Base-by-base conservation (phyloP, 2,113 vertebrate genomes). In the Labrus mixtus region DNA sequence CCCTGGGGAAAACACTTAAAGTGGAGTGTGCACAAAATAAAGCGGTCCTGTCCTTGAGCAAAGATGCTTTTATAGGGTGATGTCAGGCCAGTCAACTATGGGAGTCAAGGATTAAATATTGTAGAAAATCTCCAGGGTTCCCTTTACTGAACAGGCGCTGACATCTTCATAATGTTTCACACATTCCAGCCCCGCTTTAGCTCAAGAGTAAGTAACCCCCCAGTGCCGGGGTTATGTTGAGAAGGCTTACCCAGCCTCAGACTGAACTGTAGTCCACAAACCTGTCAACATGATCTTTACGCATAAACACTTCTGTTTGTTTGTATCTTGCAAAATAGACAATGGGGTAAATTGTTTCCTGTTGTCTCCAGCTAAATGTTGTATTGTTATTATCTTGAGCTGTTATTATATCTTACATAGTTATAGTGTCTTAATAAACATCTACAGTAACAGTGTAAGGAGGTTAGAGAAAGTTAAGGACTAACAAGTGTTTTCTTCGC, bases 141-240 rank as follows among this genome's bases (percentile, higher is more conserved):
- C 3, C 45, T 10, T 15, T 37, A 36, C 79, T 82, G 70, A 84
- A 62, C 25, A 61, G 67, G 84, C 73, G 84, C 73, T 70, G 86
- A 91, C 79, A 85, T 90, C 81, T 81, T 81, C 56, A 39, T 75
- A 83, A 83, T 67, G 66, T 86, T 88, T 84, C 77, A 83, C 83
- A 85, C 78, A 81, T 90, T 85, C 73, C 70, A 36, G 29, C 48
- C 13, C 16, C 0, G 25, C 48, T 66, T 5, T 68, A 56, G 51
- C 65, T 79, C 13, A n/a, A 46, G 10, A 33, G 55, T 50, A 20
- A 60, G 37, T 57, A 72, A 66, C 80, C 59, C 37, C 4, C 22
- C 20, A 6, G 20, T 19, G 1, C n/a, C 50, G 10, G 33, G 56
- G 60, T 61, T 71, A 73, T 51, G 71, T 77, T 68, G 68, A 78